Base-by-base conservation (phyloP, 2,797 vertebrate species). In the Threskiornis aethiopicus region DNA sequence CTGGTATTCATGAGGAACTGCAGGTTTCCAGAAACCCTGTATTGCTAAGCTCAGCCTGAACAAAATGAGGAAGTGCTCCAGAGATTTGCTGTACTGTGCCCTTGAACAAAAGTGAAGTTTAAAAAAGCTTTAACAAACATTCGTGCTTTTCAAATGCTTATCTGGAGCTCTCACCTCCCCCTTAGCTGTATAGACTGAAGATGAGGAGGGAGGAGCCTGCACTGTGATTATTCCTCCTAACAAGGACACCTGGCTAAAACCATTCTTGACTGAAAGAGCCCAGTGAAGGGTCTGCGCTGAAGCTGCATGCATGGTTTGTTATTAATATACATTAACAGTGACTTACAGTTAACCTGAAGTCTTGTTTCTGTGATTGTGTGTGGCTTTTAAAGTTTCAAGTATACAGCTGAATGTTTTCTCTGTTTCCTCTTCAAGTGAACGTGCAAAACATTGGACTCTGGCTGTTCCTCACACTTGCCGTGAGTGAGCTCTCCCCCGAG, bases 1-100 rank as follows among this genome's bases (percentile, higher is more conserved):
- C 92, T 96, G 57, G 35, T 69, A 80, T 78, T 96, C 75, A 81
- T 75, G n/a, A 89, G 78, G 57, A 93, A 52, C 52, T 83, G n/a
- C 33, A 80, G 46, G 29, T 89, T 90, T 94, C 59, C 81, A 92
- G 89, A 91, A 95, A 37, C 26, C 28, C 2, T 70, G 26, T 59
- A 25, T 54, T 87, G 55, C 66, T 67, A 67, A 90, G 26, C 52
- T 84, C 42, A 90, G 61, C 28, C 49, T 71, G 79, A 96, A 87
- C 44, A 85, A 96, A 93, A 83, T 54, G 57, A 75, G 78, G 64
- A 92, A 71, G 33, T 42, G 58, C 57, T 91, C 75, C 67, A 87
- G 59, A 90, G 71, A 65, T 91, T 67, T 83, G 37, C 59, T 90
- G 35, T 49, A 39, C 69, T 69, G 37, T 47, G 57, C 47, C 67